These are phyloP conservation scores for Lethenteron camtschaticum DNA, from an alignment of 2,113 vertebrate species.

Conservation along the genomic window DNA sequence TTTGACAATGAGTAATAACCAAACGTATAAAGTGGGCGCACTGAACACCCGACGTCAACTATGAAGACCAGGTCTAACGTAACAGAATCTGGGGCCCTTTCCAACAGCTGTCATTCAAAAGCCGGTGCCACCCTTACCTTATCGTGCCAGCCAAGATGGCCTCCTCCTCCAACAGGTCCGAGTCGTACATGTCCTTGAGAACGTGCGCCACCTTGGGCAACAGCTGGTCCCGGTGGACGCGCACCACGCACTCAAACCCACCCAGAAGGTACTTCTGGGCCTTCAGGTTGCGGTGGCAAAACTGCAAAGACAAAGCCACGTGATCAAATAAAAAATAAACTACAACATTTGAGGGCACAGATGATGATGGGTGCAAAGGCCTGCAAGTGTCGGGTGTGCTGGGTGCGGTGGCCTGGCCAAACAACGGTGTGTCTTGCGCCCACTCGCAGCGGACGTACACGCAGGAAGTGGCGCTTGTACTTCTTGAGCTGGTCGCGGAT, in stretches of 20 bases:
- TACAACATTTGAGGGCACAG: no score
- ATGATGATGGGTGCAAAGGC: no score
- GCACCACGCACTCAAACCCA: conserved; percentile 1
- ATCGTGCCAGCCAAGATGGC: background rate
- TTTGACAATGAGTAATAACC: no score
- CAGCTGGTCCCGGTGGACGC: background rate
- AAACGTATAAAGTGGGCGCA: no score
- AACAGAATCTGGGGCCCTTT: no score
- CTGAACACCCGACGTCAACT: no score
- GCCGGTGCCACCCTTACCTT: background rate
- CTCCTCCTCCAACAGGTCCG: background rate
- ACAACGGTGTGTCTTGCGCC: no score
- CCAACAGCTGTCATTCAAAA: no score
- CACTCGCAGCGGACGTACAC: background rate
- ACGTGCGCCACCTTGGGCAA: conserved; percentile 3
- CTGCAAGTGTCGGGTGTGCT: no score
- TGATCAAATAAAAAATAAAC: no score
- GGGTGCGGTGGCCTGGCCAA: no score
- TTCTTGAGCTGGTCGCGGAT: conserved; percentile 4
- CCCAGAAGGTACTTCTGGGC: conserved; percentile 4
- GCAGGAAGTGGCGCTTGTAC: conserved; percentile 4
- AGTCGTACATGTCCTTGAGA: conserved; percentile 6
- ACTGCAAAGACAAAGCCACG: background rate
- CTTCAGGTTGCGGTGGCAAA: conserved; percentile 1
- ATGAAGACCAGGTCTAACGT: no score